A percentile compares a stretch with the other conserved stretches of the same genome.
Conservation (phyloP, 2,797 vertebrate genomes). For the Propithecus perrieri region DNA sequence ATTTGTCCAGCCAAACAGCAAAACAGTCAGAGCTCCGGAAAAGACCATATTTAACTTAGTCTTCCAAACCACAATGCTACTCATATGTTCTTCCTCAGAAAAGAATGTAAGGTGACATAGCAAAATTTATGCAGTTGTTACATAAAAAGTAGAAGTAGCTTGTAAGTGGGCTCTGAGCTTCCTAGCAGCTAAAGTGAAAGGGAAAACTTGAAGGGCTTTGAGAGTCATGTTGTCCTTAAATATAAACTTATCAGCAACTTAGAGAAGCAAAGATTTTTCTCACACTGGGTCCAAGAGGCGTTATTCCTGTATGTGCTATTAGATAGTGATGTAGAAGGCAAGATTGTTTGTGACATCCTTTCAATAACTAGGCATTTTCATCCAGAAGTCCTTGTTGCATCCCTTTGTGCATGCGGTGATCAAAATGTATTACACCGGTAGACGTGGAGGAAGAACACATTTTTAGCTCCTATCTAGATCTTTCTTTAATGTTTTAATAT, state of each 20-base stretch:
- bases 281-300: neutral
- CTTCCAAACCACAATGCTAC: neutral
- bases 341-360: neutral
- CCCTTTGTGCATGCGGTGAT: neutral
- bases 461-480: neutral
- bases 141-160: neutral
- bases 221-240: neutral
- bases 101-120: neutral
- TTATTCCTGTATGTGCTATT: neutral
- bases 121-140: neutral
- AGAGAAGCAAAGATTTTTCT: neutral
- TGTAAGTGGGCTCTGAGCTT: neutral
- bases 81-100: neutral
- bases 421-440: neutral
- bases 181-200: neutral
- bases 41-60: neutral
- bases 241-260: neutral
- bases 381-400: neutral
- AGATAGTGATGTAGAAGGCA: neutral
- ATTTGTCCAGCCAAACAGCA: neutral
- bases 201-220: neutral
- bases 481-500: neutral
- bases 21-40: neutral
- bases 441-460: neutral
- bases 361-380: neutral